A percentile compares a stretch with the other conserved stretches of the same genome.
Evolutionary conservation across 2,797 vertebrate genomes (phyloP).

Genomic region (Rachycentron canadum): DNA sequence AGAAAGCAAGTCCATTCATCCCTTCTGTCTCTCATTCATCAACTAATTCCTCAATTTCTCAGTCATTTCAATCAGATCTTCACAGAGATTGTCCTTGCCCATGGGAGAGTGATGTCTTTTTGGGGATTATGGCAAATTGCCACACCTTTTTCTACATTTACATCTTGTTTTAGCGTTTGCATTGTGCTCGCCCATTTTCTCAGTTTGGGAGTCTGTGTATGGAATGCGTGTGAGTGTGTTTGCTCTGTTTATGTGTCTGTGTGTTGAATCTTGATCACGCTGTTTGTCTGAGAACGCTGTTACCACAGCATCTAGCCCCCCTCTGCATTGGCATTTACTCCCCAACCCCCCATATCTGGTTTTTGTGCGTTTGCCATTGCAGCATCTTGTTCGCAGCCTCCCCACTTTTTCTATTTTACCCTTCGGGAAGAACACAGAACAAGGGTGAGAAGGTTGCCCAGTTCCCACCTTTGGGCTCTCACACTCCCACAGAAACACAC

Average conservation of each 20-base stretch:
- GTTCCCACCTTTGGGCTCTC: conserved; percentile 85
- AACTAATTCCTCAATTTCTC: conserved; percentile 62
- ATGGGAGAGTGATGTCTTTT: conserved; percentile 73
- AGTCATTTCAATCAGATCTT: conserved; percentile 65
- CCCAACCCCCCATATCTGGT: conserved; percentile 68
- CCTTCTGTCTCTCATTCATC: conserved; percentile 58
- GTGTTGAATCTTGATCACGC: conserved; percentile 71
- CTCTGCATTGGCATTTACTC: conserved; percentile 67
- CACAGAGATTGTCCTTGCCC: conserved; percentile 67
- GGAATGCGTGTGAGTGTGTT: conserved; percentile 56
- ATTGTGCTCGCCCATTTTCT: conserved; percentile 55
- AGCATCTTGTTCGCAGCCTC: conserved; percentile 66
- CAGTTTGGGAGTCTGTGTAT: conserved; percentile 53
- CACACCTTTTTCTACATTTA: conserved; percentile 71
- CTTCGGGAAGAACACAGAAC: conserved; percentile 70
- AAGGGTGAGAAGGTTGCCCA: conserved; percentile 86
- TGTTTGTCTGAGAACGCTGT: conserved; percentile 71
- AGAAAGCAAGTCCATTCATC: conserved; percentile 66
- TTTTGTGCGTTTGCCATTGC: conserved; percentile 65
- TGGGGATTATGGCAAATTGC: conserved; percentile 75
- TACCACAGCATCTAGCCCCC: conserved; percentile 70
- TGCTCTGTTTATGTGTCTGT: conserved; percentile 52
- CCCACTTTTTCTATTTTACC: conserved; percentile 71
- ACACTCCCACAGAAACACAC: conserved; percentile 67
- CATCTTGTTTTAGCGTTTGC: conserved; percentile 62